A percentile compares a stretch with the other conserved stretches of the same genome.
These are phyloP conservation scores for Machaerirhynchus nigripectus DNA, from an alignment of 2,113 vertebrate species.

Conservation along the genomic window DNA sequence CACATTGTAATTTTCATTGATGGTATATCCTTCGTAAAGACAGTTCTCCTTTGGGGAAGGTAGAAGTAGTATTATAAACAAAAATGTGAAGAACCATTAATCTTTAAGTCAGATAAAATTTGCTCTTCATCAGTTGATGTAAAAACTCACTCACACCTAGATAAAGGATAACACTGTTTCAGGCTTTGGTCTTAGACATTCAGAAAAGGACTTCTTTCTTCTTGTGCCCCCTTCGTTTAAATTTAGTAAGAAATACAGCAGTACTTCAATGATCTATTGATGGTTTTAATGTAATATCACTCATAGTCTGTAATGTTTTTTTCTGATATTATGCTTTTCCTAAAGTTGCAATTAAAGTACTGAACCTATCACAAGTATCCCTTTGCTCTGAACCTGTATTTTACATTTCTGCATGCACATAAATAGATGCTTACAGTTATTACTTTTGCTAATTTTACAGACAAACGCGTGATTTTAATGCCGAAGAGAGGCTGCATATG, in stretches of 20 bases:
- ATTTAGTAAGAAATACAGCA: not conserved
- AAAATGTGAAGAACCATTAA: not conserved
- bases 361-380: not conserved
- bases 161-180: not conserved
- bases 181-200: not conserved
- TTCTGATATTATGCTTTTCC: not conserved
- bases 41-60: not conserved
- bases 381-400: not conserved
- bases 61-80: not conserved
- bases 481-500: not conserved
- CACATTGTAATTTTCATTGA: not conserved
- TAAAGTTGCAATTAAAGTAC: not conserved
- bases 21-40: not conserved
- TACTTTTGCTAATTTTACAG: not conserved
- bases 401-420: not conserved
- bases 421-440: not conserved
- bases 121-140: not conserved
- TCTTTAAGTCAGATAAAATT: not conserved
- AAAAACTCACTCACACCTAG: not conserved
- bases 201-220: not conserved
- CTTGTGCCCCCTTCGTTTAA: not conserved
- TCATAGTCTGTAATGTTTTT: not conserved
- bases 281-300: not conserved
- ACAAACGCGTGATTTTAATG: not conserved
- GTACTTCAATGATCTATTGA: not conserved